These are phyloP conservation scores for Kryptolebias ocellatus DNA, from an alignment of 2,797 vertebrate species.

Conservation along the genomic window DNA sequence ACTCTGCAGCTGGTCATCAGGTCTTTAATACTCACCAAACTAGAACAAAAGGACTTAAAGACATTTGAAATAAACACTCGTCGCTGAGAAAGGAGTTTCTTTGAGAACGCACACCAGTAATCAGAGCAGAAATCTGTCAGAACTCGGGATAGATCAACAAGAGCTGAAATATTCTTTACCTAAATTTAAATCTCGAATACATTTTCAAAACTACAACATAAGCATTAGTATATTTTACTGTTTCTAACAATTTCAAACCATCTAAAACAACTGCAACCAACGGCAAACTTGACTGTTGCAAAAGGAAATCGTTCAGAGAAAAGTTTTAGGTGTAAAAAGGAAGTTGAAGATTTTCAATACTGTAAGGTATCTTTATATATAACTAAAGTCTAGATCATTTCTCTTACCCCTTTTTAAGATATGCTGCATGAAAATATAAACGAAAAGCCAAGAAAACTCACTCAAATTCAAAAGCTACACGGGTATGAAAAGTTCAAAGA, in stretches of 20 bases:
- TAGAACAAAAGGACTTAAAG: background rate
- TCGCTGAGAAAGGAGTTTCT: background rate
- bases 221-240: background rate
- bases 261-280: background rate
- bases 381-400: background rate
- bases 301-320: background rate
- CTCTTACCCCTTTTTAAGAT: background rate
- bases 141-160: background rate
- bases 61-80: background rate
- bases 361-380: background rate
- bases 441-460: background rate
- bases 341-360: background rate
- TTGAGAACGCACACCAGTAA: background rate
- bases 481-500: constrained; percentile 24
- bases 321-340: background rate
- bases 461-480: constrained; percentile 33
- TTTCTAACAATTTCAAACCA: background rate
- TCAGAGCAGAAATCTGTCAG: background rate
- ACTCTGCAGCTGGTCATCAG: constrained; percentile 2
- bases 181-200: background rate
- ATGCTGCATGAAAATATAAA: background rate
- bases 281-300: background rate
- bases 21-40: background rate
- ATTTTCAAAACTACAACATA: background rate
- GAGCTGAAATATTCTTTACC: background rate